Base-by-base conservation (phyloP, 2,888 invertebrate genomes). In the Andrena fulva region DNA sequence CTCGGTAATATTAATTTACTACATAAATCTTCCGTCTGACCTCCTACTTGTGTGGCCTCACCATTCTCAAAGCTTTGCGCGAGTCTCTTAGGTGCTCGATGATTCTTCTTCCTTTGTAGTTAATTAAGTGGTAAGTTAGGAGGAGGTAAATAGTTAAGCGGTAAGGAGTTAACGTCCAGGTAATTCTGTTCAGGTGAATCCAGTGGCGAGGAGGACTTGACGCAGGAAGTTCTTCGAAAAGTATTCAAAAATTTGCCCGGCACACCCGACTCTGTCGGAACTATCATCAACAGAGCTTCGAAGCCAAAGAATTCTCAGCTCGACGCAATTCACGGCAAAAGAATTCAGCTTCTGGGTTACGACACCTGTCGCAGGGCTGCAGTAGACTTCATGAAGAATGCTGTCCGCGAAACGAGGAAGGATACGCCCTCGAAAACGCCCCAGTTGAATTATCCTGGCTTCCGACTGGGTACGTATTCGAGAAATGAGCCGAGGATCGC, bases 221-320 rank as follows among this genome's bases (percentile, higher is more conserved):
- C 92, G 85, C 91, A 91, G 24, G 91, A 93, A 77, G 92, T 93
- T 1, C 63, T 93, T 7, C 86, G 89, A 0, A 92, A 92, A 80
- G 92, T 93, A 5, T 93, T 93, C 67, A 89, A 91, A 77, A 90
- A 93, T 64, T 86, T 93, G 3, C 93, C 93, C 0, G 93, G 92
- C 0, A 89, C 92, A 0, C 88, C 92, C 0, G 80, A 85, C 2
- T 78, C 90, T 0, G 81, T 91, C 0, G 71, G 85, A 0, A 77
- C 87, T 8, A 88, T 90, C 66, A 89, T 93, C 77, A 89, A 92
- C 60, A 87, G 90, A 63, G 90, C 86, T 24, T 88, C 89, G 6
- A 87, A 81, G 56, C 85, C 89, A 16, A 84, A 66, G 3, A 80
- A 85, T 52, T 80, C 89, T 0, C 89, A 91, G 76, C 62, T 91